Conservation (phyloP, 2,888 invertebrate genomes). For the Molanna angustata region DNA sequence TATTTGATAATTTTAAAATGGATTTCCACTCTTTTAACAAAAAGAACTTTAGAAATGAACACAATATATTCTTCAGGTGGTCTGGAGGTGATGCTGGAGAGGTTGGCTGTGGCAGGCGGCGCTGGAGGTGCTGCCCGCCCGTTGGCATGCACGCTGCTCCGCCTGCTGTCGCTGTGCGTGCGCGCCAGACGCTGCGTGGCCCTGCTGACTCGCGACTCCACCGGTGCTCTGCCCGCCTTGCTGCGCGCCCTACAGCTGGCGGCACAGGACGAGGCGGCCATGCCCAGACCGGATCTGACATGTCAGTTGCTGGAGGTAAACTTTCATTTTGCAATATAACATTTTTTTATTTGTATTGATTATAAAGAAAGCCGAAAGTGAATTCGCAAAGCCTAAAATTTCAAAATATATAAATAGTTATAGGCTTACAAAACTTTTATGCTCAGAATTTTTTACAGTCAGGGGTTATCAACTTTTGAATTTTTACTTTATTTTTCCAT, state of each 20-base stretch:
- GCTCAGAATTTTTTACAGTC: no score
- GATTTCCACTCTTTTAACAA: no score
- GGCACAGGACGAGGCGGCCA: slow-evolving; percentile 58
- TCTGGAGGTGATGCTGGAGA: slow-evolving; percentile 74
- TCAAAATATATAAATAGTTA: no score
- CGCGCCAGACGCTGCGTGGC: slow-evolving; percentile 89
- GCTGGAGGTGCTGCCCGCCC: slow-evolving; percentile 86
- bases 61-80: slow-evolving; percentile 44
- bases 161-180: slow-evolving; percentile 84
- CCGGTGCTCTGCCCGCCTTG: slow-evolving; percentile 79
- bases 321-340: no score
- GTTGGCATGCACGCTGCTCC: slow-evolving; percentile 83
- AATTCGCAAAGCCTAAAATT: no score
- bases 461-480: no score
- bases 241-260: slow-evolving; percentile 78
- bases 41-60: not conserved
- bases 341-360: no score
- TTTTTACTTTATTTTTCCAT: no score
- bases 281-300: slow-evolving; percentile 74
- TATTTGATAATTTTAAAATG: no score
- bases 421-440: no score
- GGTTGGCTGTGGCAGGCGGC: slow-evolving; percentile 75
- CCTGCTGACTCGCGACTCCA: slow-evolving; percentile 80
- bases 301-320: slow-evolving; percentile 82
- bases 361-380: no score